A percentile compares a stretch with the other conserved stretches of the same genome.
These are phyloP conservation scores for Bursaphelenchus okinawaensis DNA, from an alignment of 2,888 invertebrate species.

Conservation along the genomic window DNA sequence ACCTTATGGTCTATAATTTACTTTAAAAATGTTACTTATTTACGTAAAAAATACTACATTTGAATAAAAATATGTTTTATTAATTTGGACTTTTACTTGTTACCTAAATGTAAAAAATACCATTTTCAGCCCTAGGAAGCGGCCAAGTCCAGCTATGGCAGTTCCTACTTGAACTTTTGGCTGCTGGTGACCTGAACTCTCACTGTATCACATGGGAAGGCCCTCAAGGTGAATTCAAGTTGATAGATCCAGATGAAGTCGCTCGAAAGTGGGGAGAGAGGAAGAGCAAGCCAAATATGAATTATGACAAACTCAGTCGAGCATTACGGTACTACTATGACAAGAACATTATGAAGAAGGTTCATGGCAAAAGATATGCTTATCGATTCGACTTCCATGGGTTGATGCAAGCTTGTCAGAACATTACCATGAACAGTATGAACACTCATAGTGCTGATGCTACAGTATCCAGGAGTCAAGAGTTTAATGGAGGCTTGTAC, in stretches of 20 bases:
- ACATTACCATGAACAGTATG: conserved; percentile 12
- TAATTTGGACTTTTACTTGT: no score
- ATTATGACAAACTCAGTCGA: conserved; percentile 88
- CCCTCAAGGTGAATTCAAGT: conserved; percentile 80
- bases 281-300: conserved; percentile 88
- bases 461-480: neutral
- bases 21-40: neutral
- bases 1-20: neutral
- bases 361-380: conserved; percentile 89
- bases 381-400: conserved; percentile 82
- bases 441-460: neutral
- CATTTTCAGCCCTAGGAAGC: conserved; percentile 32
- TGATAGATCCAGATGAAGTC: conserved; percentile 86
- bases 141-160: conserved; percentile 99
- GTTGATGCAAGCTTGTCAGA: conserved; percentile 47
- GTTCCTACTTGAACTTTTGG: conserved; percentile 89
- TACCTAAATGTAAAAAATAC: neutral
- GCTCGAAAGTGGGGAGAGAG: conserved; percentile 79
- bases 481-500: neutral
- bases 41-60: no score
- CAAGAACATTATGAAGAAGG: conserved; percentile 95
- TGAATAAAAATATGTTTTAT: no score
- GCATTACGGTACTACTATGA: conserved; percentile 91
- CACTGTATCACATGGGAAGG: conserved; percentile 95
- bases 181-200: conserved; percentile 77